Conservation (phyloP, 2,888 invertebrate species). For the Arenicola marina region DNA sequence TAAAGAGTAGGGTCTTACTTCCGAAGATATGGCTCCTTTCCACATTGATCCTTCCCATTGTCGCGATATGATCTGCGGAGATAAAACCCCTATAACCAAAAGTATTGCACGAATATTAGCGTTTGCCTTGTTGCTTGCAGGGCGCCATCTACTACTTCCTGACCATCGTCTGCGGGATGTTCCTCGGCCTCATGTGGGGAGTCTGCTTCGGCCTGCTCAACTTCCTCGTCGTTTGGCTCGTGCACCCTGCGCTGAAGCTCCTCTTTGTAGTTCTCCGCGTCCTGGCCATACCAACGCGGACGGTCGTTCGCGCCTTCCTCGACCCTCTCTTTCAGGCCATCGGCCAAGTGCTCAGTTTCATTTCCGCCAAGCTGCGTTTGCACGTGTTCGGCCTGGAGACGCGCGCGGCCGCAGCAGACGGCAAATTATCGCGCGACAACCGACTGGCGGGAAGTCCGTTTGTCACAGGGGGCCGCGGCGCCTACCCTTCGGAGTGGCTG, state of each 20-base stretch:
- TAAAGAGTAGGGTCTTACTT: too few relatives aligned
- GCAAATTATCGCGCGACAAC: not conserved
- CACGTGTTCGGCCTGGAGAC: not conserved
- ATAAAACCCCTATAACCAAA: too few relatives aligned
- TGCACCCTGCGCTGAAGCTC: conserved; percentile 13
- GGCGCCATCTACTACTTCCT: conserved; percentile 21
- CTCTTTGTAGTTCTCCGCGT: conserved; percentile 12
- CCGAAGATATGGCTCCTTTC: too few relatives aligned
- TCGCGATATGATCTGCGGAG: too few relatives aligned
- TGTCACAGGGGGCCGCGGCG: not conserved
- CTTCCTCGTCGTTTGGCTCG: conserved; percentile 19
- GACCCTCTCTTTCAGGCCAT: conserved; percentile 19
- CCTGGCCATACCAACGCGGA: conserved; percentile 13
- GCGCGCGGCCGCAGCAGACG: not conserved
- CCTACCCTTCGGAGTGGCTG: conserved; percentile 6
- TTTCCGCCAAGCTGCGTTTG: not conserved
- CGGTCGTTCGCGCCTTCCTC: conserved; percentile 11
- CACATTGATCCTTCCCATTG: too few relatives aligned
- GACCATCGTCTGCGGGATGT: conserved; percentile 15
- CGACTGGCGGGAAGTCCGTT: not conserved
- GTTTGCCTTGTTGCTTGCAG: conserved; percentile 5
- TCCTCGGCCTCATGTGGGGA: conserved; percentile 20
- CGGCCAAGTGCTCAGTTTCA: conserved; percentile 1
- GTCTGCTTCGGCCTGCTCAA: conserved; percentile 10
- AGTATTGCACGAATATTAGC: too few relatives aligned